Evolutionary conservation across 2,888 invertebrate species (phyloP), one percentile per base, ranked within the genome.

Genomic region (Iselma pallidipennis): DNA sequence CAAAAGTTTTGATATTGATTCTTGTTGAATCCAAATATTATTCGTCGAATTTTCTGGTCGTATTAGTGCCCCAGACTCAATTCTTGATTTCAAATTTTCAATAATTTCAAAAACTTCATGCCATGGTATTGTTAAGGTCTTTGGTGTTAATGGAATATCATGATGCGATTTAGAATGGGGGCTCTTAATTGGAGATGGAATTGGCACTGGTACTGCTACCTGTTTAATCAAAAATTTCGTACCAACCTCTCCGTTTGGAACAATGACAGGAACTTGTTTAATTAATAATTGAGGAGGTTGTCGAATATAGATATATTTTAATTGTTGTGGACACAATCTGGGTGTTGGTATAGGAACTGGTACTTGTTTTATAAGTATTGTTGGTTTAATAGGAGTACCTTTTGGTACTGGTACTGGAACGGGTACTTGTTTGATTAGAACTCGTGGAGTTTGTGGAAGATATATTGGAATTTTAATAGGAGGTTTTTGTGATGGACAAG

Each of bases 211-310:
- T 42, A 26, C 31, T 21, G 57, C 29, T 10, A 52, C 31, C 29
- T 58, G 19, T 58, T 52, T 42, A 2, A 58, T 28, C 14, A 58
- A 16, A 14, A 37, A 14, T 2, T 28, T 42, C 14, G 57, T 42
- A 56, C 26, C 19, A 55, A 16, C 23, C 4, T 16, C 19, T 14
- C 49, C 28, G 14, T 52, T 28, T 2, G n/a, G 2, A 37, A 50
- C 12, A 23, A 49, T 6, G 12, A 57, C 23, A 16, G 57, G 57
- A 2, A 57, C 31, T 52, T 57, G 57, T 31, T 45, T 57, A 2
- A 57, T 52, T 21, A 57, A 45, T 14, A 57, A 28, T 57, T 42
- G 51, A 1, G 57, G 57, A 2, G 51, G 49, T 57, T 42, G 21
- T 21, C 12, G 45, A 4, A 45, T 12, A 45, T 45, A 45, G 1